phyloP scores from a whole-genome alignment of 2,113 vertebrate species.

The Cavia aperea region DNA sequence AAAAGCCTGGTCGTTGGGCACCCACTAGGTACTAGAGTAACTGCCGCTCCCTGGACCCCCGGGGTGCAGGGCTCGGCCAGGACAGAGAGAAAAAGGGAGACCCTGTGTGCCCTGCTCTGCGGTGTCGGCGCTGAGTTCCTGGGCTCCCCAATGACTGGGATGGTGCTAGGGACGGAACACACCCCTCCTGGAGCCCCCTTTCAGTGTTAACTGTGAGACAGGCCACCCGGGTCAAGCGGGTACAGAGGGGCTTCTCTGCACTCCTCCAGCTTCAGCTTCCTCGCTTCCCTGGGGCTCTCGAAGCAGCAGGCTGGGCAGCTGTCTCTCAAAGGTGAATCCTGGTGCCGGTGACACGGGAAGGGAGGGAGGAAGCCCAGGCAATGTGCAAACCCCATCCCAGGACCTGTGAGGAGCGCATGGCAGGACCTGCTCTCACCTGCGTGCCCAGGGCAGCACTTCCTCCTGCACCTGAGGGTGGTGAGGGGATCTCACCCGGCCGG shows the following conservation, averaged over 20 bases:
- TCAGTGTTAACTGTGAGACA: background rate
- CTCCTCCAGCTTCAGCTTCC: background rate
- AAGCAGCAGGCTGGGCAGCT: too few relatives aligned
- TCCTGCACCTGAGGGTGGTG: too few relatives aligned
- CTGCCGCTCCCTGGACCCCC: constrained; percentile 44
- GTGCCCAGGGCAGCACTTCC: too few relatives aligned
- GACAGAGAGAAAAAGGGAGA: background rate
- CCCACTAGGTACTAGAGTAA: constrained; percentile 38
- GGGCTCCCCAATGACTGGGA: background rate
- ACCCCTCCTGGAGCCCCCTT: too few relatives aligned
- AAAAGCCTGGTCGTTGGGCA: constrained; percentile 61
- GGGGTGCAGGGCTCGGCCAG: background rate
- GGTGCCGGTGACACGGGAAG: too few relatives aligned
- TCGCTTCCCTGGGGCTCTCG: too few relatives aligned
- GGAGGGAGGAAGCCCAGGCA: too few relatives aligned
- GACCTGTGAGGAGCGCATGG: too few relatives aligned
- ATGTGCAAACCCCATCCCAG: too few relatives aligned
- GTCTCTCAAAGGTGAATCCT: background rate
- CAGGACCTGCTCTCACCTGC: too few relatives aligned
- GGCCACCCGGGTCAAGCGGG: background rate
- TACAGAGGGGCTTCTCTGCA: background rate
- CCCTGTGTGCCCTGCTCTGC: background rate
- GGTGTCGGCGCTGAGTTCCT: background rate
- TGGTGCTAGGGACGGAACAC: background rate
- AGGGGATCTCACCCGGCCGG: too few relatives aligned